phyloP scores from a whole-genome alignment of 2,797 vertebrate genomes.

The Argyrosomus regius region DNA sequence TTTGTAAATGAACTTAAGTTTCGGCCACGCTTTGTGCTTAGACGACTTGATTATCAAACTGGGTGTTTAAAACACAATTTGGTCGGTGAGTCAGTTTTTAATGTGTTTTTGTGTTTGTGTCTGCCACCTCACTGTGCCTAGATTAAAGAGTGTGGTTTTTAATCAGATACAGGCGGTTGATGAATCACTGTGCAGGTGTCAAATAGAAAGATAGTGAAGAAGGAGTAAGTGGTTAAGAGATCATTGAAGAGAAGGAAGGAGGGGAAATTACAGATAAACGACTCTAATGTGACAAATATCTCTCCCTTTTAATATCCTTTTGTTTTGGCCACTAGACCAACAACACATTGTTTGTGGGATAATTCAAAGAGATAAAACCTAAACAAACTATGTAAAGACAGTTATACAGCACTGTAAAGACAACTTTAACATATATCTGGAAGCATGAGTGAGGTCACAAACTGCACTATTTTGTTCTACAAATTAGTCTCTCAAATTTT shows the following conservation, averaged over 20 bases:
- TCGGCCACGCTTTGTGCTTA: neutral
- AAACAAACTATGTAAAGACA: constrained; percentile 1
- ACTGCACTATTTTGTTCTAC: neutral
- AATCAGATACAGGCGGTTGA: constrained; percentile 18
- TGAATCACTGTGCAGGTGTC: constrained; percentile 11
- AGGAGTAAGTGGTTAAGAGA: neutral
- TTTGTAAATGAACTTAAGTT: neutral
- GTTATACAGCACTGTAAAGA: constrained; percentile 6
- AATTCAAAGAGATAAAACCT: constrained; percentile 27
- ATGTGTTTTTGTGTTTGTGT: neutral
- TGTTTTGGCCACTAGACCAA: constrained; percentile 11
- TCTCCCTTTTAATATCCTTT: constrained; percentile 1
- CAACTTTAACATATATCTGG: constrained; percentile 38
- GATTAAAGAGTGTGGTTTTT: constrained; percentile 28
- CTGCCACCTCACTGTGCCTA: neutral
- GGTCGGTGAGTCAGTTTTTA: constrained; percentile 7
- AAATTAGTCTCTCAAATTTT: neutral
- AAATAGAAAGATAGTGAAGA: neutral
- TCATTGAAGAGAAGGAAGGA: neutral
- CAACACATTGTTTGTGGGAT: neutral
- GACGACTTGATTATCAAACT: too few species aligned
- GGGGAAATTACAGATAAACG: constrained; percentile 1
- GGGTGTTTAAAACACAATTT: constrained; percentile 7
- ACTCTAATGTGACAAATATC: neutral
- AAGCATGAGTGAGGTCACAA: too few species aligned